Evolutionary conservation across 2,888 invertebrate species (phyloP), one percentile per base, ranked within the genome.

Genomic region (Tigriopus californicus): DNA sequence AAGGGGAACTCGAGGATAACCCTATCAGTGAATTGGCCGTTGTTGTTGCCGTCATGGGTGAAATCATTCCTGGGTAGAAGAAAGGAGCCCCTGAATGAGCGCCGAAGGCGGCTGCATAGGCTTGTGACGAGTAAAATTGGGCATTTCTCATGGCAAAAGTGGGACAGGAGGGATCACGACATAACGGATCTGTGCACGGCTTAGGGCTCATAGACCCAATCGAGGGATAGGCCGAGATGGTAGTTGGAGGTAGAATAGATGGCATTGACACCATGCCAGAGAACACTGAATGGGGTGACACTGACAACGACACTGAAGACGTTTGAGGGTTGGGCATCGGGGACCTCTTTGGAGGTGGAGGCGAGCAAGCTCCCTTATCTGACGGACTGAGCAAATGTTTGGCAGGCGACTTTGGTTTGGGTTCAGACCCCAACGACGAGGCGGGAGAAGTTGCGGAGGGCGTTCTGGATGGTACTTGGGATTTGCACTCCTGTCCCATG

Each of bases 1-100:
- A 87, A 8, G 89, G 89, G 57, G 85, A 77, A 24, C 65, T 66
- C 8, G 61, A 57, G 11, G 51, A 55, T 12, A 48, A 6, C 1
- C 22, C 20, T 20, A 44, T 2, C 5, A 55, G 18, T 10, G 41
- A 15, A 41, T n/a, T 13, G n/a, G 55, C 18, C 12, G 57, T 24
- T 41, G 41, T 47, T 57, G 24, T 18, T 11, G 47, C 11, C 13
- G 57, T 18, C 10, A 18, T 20, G 8, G 46, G 15, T 6, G 47
- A 20, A 24, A 25, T 18, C 15, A 47, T 20, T 5, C 41, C 47
- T 44, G 57, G 57, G 18, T 13, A 46, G 8, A 51, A 18, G 46
- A 46, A 57, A 46, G 57, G 57, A 18, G 44, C 20, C 11, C 44
- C 22, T 20, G 11, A 13, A 22, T 20, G 12, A 24, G 22, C 46